These are phyloP conservation scores for Idaea dimidiata DNA, from an alignment of 2,888 invertebrate genomes.

Conservation along the genomic window DNA sequence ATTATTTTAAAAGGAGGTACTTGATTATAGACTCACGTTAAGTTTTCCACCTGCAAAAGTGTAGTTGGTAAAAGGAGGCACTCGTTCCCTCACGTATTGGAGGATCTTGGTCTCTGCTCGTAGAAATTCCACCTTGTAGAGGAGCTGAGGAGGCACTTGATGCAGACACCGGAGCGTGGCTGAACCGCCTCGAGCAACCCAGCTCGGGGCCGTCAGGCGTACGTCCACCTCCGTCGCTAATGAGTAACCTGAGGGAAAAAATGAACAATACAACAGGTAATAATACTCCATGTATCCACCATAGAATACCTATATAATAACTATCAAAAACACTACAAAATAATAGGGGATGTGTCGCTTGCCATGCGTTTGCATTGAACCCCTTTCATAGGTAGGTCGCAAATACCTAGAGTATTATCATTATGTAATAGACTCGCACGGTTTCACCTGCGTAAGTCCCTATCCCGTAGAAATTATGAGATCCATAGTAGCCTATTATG, in stretches of 20 bases:
- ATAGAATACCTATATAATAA: too few relatives aligned
- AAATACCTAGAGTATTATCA: too few relatives aligned
- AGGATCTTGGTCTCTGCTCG: slow-evolving; percentile 84
- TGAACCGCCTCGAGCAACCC: slow-evolving; percentile 87
- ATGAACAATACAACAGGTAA: background rate
- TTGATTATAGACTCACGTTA: slow-evolving; percentile 91
- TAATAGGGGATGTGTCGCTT: too few relatives aligned
- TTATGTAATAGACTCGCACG: too few relatives aligned
- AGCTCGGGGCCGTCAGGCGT: slow-evolving; percentile 84
- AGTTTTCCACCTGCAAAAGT: slow-evolving; percentile 85
- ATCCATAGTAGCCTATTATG: too few relatives aligned
- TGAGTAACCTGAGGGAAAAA: slow-evolving; percentile 49
- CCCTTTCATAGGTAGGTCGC: too few relatives aligned
- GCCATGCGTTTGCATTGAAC: too few relatives aligned
- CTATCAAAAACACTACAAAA: too few relatives aligned
- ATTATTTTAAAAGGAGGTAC: too few relatives aligned
- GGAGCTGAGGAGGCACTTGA: slow-evolving; percentile 86
- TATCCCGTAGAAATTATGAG: too few relatives aligned
- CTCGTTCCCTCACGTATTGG: slow-evolving; percentile 88
- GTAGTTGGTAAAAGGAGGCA: slow-evolving; percentile 85
- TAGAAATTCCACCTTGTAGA: slow-evolving; percentile 86
- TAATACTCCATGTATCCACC: too few relatives aligned
- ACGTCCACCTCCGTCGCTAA: slow-evolving; percentile 82
- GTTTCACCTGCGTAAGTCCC: too few relatives aligned
- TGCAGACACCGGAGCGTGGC: slow-evolving; percentile 88